Evolutionary conservation across 2,888 invertebrate genomes (phyloP), one percentile per base, ranked within the genome.

Genomic region (Macrophya alboannulata): DNA sequence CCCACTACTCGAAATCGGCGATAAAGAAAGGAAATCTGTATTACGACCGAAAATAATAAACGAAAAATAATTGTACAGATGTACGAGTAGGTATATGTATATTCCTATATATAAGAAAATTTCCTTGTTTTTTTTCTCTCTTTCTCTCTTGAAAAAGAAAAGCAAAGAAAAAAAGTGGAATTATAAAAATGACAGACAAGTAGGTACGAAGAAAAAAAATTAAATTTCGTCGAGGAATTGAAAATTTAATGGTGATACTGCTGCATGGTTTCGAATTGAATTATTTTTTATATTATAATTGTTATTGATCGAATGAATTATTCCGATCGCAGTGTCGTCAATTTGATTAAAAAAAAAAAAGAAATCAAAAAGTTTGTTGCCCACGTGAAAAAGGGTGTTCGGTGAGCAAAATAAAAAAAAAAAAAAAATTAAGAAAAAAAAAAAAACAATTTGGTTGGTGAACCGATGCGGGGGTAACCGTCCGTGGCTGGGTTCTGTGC

Each of bases 401-500:
- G 0, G 81, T 68, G 83, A 81, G 83, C 83, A 48, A 83, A 31
- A 31, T 2, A 3, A 31, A 2, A 31, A 31, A 31, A 31, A 31
- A 2, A 31, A 31, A 31, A 31, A 31, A 31, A 2, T 31, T 2
- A 31, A 2, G 31, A 31, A 31, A 31, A 31, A 31, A 31, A 31
- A 31, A 31, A 68, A 68, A 83, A 83, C 68, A 83, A 83, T 83
- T 83, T 83, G 83, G 83, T 83, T 83, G 83, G 83, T 83, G 83
- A 71, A 83, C 62, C 83, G 83, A 68, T 62, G 68, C 65, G 83
- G 68, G 48, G 89, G 90, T 90, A 90, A 90, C 90, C 91, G 90
- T 89, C 90, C 90, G 89, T 89, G 87, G 89, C 89, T 91, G 91
- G 91, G 90, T 90, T 90, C 91, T 89, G 93, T 93, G 92, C 93